Conservation (phyloP, 2,888 invertebrate genomes). For the Cheilosia soror region DNA sequence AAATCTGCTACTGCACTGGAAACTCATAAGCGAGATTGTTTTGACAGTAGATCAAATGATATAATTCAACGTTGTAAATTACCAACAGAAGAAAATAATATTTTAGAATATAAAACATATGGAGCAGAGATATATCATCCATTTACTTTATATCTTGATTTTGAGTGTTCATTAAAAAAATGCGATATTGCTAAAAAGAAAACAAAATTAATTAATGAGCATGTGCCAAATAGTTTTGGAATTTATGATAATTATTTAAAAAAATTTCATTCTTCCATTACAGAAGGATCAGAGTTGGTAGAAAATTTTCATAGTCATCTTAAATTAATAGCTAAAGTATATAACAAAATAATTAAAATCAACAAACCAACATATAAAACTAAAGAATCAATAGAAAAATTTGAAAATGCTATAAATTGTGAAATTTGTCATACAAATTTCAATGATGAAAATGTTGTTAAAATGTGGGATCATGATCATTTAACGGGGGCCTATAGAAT, state of each 20-base stretch:
- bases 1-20: background rate
- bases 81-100: slow-evolving; percentile 15
- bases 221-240: background rate
- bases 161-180: slow-evolving; percentile 22
- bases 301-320: slow-evolving; percentile 25
- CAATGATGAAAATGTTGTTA: slow-evolving; percentile 23
- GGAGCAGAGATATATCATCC: slow-evolving; percentile 12
- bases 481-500: slow-evolving; percentile 8
- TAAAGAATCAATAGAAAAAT: slow-evolving; percentile 26
- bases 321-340: slow-evolving; percentile 14
- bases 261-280: background rate
- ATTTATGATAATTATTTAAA: slow-evolving; percentile 26
- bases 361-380: slow-evolving; percentile 15
- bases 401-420: slow-evolving; percentile 14
- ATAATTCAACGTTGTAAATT: slow-evolving; percentile 8
- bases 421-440: background rate
- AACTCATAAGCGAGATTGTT: slow-evolving; percentile 7
- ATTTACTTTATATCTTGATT: slow-evolving; percentile 17
- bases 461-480: slow-evolving; percentile 30
- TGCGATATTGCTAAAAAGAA: slow-evolving; percentile 1
- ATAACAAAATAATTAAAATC: slow-evolving; percentile 20
- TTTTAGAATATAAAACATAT: slow-evolving; percentile 18
- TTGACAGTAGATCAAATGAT: background rate
- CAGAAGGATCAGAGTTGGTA: slow-evolving; percentile 14
- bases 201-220: background rate